phyloP scores from a whole-genome alignment of 2,888 invertebrate species.

The Acrocyrtus sp. region DNA sequence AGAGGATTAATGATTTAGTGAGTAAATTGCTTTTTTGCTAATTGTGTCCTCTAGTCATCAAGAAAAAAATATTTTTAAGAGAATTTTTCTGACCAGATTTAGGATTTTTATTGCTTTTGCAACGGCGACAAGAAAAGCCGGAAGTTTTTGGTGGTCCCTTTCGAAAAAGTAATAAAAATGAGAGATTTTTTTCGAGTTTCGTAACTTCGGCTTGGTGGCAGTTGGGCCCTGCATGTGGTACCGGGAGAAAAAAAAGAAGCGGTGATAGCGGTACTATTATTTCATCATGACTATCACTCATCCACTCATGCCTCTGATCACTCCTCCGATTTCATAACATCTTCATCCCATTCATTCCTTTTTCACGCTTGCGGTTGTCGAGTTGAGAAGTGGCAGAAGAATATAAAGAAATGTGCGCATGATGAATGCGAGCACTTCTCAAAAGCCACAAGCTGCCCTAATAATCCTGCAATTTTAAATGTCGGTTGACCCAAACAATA shows the following conservation, averaged over 20 bases:
- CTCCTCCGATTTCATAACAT: slow-evolving; percentile 33
- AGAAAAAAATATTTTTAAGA: too few relatives aligned
- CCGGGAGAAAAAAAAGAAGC: slow-evolving; percentile 5
- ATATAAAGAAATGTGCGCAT: slow-evolving; percentile 8
- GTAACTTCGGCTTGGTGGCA: background rate
- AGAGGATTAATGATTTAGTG: too few relatives aligned
- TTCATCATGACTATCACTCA: background rate
- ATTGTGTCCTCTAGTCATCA: too few relatives aligned
- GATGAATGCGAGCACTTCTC: too few relatives aligned
- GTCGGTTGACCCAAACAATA: slow-evolving; percentile 11
- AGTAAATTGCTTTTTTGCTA: too few relatives aligned
- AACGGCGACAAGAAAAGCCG: too few relatives aligned
- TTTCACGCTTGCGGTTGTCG: slow-evolving; percentile 13
- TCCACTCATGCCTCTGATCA: too few relatives aligned
- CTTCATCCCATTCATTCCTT: slow-evolving; percentile 6
- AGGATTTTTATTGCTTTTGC: too few relatives aligned
- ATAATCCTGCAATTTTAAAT: slow-evolving; percentile 23
- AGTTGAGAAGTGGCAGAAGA: slow-evolving; percentile 3
- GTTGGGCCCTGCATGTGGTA: background rate
- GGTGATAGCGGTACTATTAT: background rate
- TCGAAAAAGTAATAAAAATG: too few relatives aligned
- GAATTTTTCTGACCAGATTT: too few relatives aligned
- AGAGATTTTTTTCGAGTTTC: too few relatives aligned
- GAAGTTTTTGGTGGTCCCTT: too few relatives aligned
- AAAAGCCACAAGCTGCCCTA: slow-evolving; percentile 41